phyloP scores from a whole-genome alignment of 2,888 invertebrate genomes.

The Galerucella pusilla region DNA sequence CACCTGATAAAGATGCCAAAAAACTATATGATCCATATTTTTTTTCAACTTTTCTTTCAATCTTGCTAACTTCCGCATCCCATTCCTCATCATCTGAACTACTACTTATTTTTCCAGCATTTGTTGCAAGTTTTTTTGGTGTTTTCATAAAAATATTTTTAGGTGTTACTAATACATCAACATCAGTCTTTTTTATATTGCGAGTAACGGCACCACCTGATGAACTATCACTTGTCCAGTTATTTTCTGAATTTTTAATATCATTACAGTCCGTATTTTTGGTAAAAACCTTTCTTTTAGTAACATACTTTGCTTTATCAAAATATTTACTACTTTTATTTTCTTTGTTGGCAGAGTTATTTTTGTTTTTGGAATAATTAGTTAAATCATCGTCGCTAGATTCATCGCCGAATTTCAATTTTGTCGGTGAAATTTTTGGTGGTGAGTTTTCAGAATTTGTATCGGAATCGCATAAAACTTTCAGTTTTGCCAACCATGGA shows the following conservation, averaged over 20 bases:
- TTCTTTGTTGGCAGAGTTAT: constrained; percentile 6
- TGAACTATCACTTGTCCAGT: constrained; percentile 3
- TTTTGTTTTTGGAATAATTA: constrained; percentile 33
- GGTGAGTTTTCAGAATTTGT: constrained; percentile 39
- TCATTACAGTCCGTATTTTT: neutral
- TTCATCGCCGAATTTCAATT: constrained; percentile 45
- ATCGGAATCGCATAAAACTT: constrained; percentile 57
- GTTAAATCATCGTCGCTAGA: constrained; percentile 34
- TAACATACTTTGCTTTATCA: neutral
- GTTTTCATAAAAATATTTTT: constrained; percentile 15
- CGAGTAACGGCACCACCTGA: neutral
- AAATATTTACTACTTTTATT: constrained; percentile 3
- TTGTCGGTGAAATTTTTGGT: constrained; percentile 29
- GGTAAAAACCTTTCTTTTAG: neutral
- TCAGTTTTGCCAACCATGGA: constrained; percentile 50
- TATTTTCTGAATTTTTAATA: neutral
- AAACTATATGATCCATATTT: constrained; percentile 64
- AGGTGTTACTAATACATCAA: neutral
- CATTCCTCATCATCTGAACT: constrained; percentile 47
- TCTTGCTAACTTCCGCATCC: constrained; percentile 45
- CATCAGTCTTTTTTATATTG: constrained; percentile 13
- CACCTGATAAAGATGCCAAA: constrained; percentile 70
- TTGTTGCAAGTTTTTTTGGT: constrained; percentile 6
- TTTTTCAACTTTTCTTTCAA: constrained; percentile 39
- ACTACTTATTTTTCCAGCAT: constrained; percentile 19